phyloP scores from a whole-genome alignment of 1,140 invertebrate genomes.

The Tribolium castaneum region DNA sequence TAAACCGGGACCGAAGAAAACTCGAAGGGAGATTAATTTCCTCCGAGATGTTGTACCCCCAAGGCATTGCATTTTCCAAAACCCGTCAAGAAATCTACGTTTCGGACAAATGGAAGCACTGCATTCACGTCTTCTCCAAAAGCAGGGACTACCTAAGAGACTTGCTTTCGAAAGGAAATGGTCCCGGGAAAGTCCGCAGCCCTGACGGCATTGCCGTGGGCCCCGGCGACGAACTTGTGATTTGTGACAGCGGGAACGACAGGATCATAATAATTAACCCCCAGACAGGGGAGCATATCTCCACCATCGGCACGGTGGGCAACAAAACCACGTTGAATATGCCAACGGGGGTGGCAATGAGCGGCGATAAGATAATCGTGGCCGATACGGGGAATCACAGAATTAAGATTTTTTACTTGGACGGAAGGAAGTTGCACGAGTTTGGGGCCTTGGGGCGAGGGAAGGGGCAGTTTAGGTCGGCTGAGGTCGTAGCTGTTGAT shows the following conservation, averaged over 20 bases:
- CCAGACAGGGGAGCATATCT: conserved; percentile 64
- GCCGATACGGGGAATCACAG: conserved; percentile 76
- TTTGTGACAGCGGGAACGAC: conserved; percentile 83
- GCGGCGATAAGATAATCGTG: conserved; percentile 67
- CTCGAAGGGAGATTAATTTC: conserved; percentile 65
- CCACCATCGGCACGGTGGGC: conserved; percentile 64
- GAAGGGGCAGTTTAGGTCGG: conserved; percentile 74
- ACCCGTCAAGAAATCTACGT: conserved; percentile 72
- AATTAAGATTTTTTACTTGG: conserved; percentile 70
- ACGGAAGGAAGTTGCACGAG: conserved; percentile 66
- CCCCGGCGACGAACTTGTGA: conserved; percentile 67
- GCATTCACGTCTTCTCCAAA: conserved; percentile 79
- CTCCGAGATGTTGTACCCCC: conserved; percentile 73
- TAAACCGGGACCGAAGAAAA: conserved; percentile 69
- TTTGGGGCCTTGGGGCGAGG: conserved; percentile 72
- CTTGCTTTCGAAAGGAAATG: conserved; percentile 74
- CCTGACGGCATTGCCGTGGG: conserved; percentile 79
- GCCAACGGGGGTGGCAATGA: conserved; percentile 76
- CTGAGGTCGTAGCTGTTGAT: conserved; percentile 77
- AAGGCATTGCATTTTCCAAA: conserved; percentile 74
- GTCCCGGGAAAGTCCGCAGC: conserved; percentile 72
- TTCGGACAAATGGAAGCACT: conserved; percentile 79
- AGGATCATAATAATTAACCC: conserved; percentile 69
- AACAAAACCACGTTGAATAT: conserved; percentile 70
- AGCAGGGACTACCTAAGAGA: conserved; percentile 70